Percentiles rank a stretch among this genome's conserved stretches.
Conservation (phyloP, 2,113 vertebrate genomes). For the Hystrix cristata region DNA sequence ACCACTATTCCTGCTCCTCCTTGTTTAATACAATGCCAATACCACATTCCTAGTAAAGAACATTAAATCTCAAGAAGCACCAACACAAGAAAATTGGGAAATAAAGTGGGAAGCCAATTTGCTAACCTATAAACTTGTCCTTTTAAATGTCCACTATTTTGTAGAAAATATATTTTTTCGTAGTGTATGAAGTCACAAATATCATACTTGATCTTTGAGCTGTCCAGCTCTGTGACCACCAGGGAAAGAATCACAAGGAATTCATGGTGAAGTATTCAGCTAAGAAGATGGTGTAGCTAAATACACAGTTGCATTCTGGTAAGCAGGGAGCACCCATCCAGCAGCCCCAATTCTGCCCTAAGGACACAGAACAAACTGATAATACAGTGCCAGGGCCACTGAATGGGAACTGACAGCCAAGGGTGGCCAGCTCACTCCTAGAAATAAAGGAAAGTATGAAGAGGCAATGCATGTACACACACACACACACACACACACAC, state of each 20-base stretch:
- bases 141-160: slow-evolving; percentile 43
- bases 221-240: not conserved
- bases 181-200: not conserved
- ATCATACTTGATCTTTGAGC: slow-evolving; percentile 3
- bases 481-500: not conserved
- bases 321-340: slow-evolving; percentile 71
- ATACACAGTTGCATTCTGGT: slow-evolving; percentile 54
- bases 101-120: slow-evolving; percentile 43
- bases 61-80: not conserved
- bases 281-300: slow-evolving; percentile 42
- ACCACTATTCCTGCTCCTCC: not conserved
- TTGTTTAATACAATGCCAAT: not conserved
- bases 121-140: slow-evolving; percentile 43
- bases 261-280: not conserved
- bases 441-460: not conserved
- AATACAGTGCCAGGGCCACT: slow-evolving; percentile 71
- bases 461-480: not conserved
- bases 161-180: not conserved
- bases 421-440: slow-evolving; percentile 66
- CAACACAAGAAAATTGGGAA: not conserved
- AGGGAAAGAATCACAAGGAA: not conserved
- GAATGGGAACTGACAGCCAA: slow-evolving; percentile 78
- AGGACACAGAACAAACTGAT: slow-evolving; percentile 78
- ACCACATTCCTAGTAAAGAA: not conserved
- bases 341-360: slow-evolving; percentile 76